Evolutionary conservation across 2,797 vertebrate genomes (phyloP).

Genomic region (Sebastes diaconus): DNA sequence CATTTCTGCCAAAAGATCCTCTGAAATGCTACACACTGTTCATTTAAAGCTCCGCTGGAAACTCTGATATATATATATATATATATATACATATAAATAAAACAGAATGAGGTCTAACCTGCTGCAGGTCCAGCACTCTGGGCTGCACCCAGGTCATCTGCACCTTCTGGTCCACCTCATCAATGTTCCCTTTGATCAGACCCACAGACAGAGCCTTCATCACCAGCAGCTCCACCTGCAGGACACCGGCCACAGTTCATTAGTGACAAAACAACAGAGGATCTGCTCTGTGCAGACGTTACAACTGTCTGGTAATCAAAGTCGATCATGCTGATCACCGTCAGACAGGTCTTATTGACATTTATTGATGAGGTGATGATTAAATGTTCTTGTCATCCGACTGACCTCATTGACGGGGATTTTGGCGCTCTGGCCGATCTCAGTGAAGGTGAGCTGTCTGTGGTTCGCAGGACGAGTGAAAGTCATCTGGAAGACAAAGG

Average conservation of each 20-base stretch:
- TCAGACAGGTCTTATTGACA: not conserved
- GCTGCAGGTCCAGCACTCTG: constrained; percentile 92
- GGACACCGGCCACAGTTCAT: not conserved
- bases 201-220: constrained; percentile 98
- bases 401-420: constrained; percentile 92
- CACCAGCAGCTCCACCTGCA: constrained; percentile 95
- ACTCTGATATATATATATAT: no score
- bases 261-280: not conserved
- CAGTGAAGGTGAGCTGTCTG: constrained; percentile 95
- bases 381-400: not conserved
- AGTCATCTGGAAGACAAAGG: constrained; percentile 88
- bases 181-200: constrained; percentile 94
- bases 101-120: constrained; percentile 77
- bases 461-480: constrained; percentile 98
- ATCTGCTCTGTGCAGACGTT: not conserved
- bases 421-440: constrained; percentile 93
- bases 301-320: not conserved
- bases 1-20: no score
- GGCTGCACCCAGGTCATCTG: constrained; percentile 99
- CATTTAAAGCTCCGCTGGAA: no score
- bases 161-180: constrained; percentile 95
- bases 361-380: not conserved
- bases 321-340: not conserved
- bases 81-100: no score
- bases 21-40: no score